These are phyloP conservation scores for Rhamphomyia laevipes DNA, from an alignment of 2,888 invertebrate genomes.

Conservation along the genomic window DNA sequence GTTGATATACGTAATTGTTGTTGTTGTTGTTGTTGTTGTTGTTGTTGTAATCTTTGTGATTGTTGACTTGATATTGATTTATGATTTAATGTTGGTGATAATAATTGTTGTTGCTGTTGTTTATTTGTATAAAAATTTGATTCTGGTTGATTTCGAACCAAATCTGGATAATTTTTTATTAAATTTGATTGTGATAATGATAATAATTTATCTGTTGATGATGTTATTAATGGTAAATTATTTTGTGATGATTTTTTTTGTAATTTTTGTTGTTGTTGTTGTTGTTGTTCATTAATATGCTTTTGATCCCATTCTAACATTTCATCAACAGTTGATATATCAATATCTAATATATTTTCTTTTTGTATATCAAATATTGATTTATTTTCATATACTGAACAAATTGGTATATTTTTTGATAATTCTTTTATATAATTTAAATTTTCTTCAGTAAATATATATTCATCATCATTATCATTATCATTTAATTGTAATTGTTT, in stretches of 20 bases:
- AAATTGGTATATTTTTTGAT: conserved; percentile 36
- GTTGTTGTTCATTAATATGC: conserved; percentile 13
- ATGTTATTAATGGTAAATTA: conserved; percentile 3
- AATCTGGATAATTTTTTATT: conserved; percentile 14
- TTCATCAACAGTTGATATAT: conserved; percentile 25
- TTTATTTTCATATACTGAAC: conserved; percentile 36
- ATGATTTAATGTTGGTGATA: neutral
- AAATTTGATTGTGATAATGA: neutral
- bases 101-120: neutral
- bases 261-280: neutral
- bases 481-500: conserved; percentile 15
- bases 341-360: conserved; percentile 16
- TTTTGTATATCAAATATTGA: conserved; percentile 31
- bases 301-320: conserved; percentile 28
- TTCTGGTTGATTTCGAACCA: conserved; percentile 10
- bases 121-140: neutral
- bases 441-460: conserved; percentile 33
- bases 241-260: neutral
- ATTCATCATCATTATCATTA: conserved; percentile 20
- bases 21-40: conserved; percentile 1
- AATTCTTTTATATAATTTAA: conserved; percentile 35
- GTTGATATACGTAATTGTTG: neutral
- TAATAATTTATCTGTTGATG: neutral
- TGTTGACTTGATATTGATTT: conserved; percentile 1
- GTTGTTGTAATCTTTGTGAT: neutral